Evolutionary conservation across 2,797 vertebrate genomes (phyloP).

Genomic region (Myotis vivesi): DNA sequence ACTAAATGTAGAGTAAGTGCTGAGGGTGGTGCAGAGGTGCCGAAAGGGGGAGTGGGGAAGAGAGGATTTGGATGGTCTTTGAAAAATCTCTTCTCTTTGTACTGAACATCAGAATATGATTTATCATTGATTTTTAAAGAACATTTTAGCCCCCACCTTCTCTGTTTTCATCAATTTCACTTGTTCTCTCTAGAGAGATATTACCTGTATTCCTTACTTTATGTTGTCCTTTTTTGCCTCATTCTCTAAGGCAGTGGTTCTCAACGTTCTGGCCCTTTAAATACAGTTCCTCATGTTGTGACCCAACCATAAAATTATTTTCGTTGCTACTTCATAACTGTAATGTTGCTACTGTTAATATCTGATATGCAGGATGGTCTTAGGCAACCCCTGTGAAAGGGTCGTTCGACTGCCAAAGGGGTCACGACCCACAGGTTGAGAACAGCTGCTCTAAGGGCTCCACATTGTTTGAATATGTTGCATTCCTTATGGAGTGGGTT

Average conservation of each 20-base stretch:
- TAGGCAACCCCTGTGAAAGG: too few species aligned
- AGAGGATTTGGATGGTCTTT: conserved; percentile 9
- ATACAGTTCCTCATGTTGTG: too few species aligned
- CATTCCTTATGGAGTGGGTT: not conserved
- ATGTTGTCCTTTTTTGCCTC: not conserved
- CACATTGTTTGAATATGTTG: conserved; percentile 17
- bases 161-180: conserved; percentile 22
- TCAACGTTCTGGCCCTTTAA: too few species aligned
- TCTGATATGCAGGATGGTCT: too few species aligned
- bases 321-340: too few species aligned
- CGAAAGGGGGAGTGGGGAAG: conserved; percentile 25
- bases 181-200: not conserved
- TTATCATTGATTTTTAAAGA: conserved; percentile 44
- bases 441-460: not conserved
- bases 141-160: not conserved
- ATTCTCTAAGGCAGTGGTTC: not conserved
- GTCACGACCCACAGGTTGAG: too few species aligned
- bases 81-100: not conserved
- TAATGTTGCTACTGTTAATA: too few species aligned
- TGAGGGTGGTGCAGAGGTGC: conserved; percentile 34
- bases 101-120: not conserved
- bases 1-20: conserved; percentile 53
- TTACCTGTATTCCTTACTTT: not conserved
- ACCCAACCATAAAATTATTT: too few species aligned
- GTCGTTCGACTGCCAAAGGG: too few species aligned